Percentiles rank a stretch among this genome's conserved stretches.
Evolutionary conservation across 2,888 invertebrate genomes (phyloP).

Genomic region (Drosophila meridionalis): DNA sequence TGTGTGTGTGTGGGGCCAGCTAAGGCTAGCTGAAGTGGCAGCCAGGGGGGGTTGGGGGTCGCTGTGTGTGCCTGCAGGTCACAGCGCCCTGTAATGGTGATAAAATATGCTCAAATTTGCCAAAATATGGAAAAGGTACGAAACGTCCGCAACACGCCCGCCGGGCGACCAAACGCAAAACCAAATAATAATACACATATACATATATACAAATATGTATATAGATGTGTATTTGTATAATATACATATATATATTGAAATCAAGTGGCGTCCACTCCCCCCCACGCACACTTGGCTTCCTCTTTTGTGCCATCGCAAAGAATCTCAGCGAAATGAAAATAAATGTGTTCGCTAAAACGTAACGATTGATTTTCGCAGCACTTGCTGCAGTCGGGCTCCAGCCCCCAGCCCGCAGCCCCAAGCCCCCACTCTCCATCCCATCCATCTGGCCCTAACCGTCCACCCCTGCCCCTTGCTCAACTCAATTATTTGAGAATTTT

Average conservation of each 20-base stretch:
- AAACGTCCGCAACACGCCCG: slow-evolving; percentile 55
- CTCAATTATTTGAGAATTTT: slow-evolving; percentile 33
- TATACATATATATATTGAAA: slow-evolving; percentile 58
- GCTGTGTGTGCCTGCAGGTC: slow-evolving; percentile 69
- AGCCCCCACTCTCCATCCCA: too few species aligned
- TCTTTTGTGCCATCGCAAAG: slow-evolving; percentile 1
- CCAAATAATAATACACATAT: slow-evolving; percentile 58
- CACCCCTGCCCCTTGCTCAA: not conserved
- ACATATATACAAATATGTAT: slow-evolving; percentile 55
- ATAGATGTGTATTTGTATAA: slow-evolving; percentile 19
- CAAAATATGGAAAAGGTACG: slow-evolving; percentile 78
- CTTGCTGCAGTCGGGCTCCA: slow-evolving; percentile 6
- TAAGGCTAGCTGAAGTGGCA: slow-evolving; percentile 4
- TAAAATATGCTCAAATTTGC: slow-evolving; percentile 83
- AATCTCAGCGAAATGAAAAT: slow-evolving; percentile 82
- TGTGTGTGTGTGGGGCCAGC: slow-evolving; percentile 7
- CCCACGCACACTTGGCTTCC: not conserved
- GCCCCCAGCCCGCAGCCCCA: not conserved
- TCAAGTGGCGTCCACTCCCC: slow-evolving; percentile 51
- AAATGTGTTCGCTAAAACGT: slow-evolving; percentile 83
- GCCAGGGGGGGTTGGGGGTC: not conserved
- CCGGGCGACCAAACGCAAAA: slow-evolving; percentile 48
- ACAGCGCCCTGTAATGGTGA: slow-evolving; percentile 76
- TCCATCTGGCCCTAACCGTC: too few species aligned
- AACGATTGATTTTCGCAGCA: slow-evolving; percentile 83